A percentile compares a stretch with the other conserved stretches of the same genome.
These are phyloP conservation scores for Philotrypesis tridentata DNA, from an alignment of 1,140 invertebrate species.

Conservation along the genomic window DNA sequence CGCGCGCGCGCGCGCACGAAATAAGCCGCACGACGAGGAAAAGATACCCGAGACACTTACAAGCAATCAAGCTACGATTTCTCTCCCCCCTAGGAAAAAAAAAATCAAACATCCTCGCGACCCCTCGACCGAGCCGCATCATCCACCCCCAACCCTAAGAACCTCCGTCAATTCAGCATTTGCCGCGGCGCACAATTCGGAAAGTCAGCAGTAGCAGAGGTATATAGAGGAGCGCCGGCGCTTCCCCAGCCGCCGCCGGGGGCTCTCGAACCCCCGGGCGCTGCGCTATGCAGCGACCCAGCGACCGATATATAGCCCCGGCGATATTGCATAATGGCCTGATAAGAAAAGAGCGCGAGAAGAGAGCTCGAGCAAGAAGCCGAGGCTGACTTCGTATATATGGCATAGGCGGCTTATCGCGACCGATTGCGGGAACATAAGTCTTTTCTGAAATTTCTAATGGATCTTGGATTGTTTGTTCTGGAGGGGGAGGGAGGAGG, in stretches of 20 bases:
- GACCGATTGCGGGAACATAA: not conserved
- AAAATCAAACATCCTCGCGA: not conserved
- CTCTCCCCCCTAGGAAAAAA: too few relatives aligned
- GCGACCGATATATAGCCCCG: constrained; percentile 57
- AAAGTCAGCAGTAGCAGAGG: not conserved
- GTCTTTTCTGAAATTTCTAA: not conserved
- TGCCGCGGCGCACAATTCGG: not conserved
- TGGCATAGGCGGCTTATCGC: too few relatives aligned
- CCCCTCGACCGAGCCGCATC: not conserved
- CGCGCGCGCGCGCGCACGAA: too few relatives aligned
- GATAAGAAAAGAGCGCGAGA: constrained; percentile 57
- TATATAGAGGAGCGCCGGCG: too few relatives aligned
- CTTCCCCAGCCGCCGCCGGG: too few relatives aligned
- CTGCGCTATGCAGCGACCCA: constrained; percentile 52
- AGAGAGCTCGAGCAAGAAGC: not conserved
- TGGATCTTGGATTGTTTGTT: not conserved
- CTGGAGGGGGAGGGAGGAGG: too few relatives aligned
- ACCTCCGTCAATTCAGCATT: not conserved
- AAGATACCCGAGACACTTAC: too few relatives aligned
- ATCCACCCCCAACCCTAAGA: not conserved
- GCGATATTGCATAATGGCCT: constrained; percentile 56
- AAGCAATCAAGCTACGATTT: not conserved
- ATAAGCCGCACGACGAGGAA: too few relatives aligned
- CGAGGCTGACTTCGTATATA: too few relatives aligned
- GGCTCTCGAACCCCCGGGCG: not conserved